Evolutionary conservation across 2,113 vertebrate species (phyloP), one percentile per base, ranked within the genome.

Genomic region (Phycodurus eques): DNA sequence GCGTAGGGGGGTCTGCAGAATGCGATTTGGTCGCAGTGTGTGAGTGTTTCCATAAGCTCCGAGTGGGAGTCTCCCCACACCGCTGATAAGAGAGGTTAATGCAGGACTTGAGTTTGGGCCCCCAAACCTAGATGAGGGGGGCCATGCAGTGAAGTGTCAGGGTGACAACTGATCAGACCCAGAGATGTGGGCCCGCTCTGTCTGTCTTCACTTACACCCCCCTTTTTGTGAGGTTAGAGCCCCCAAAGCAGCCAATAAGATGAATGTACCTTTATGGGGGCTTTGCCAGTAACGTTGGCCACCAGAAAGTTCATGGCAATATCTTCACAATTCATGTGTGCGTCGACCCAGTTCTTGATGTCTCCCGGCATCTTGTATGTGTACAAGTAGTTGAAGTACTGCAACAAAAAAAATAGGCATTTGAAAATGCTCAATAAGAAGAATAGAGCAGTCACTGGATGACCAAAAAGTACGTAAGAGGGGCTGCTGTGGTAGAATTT

Each of bases 221-320:
- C 11, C 33, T 43, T 43, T 31, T 59, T 20, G 42, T 35, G 62
- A 76, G 59, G 33, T 56, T 27, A 57, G 64, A 74, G 70, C 68
- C 78, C 44, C 10, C 19, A 59, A 33, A 27, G 8, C 35, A 59
- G 71, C 35, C 22, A 53, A 59, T 59, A 20, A 19, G 33, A n/a
- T 53, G 53, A 69, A 70, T 15, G 60, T 88, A 98, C 97, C 96
- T 99, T 99, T 89, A 99, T 99, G 70, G 98, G 97, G 0, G 96
- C 97, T 88, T 99, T 99, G 70, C 97, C 97, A 0, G 97, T 99
- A 85, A 99, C 94, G 75, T 99, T 99, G 3, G 97, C 96, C 75
- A 99, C 98, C 20, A 99, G 92, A 84, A 99, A 99, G 86, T 99
- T 99, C 96, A 99, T 99, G 71, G 97, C 98, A 57, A 99, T 99